Conservation (phyloP, 2,797 vertebrate species). For the Glossophaga mutica region DNA sequence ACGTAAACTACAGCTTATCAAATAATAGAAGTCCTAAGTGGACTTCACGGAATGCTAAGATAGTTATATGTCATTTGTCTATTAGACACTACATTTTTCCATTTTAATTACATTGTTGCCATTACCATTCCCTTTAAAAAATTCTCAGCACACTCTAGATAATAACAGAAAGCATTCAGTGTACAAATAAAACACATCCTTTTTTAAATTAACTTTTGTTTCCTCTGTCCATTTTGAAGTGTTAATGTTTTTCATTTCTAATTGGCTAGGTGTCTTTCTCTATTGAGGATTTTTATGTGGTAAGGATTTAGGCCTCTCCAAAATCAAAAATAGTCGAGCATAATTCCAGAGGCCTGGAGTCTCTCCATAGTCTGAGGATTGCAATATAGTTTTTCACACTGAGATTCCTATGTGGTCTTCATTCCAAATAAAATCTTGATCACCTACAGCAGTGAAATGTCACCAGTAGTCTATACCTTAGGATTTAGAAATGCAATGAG, state of each 20-base stretch:
- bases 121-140: background rate
- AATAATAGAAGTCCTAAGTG: background rate
- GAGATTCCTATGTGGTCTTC: background rate
- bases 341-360: background rate
- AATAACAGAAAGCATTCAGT: background rate
- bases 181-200: slow-evolving; percentile 68
- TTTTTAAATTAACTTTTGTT: background rate
- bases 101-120: background rate
- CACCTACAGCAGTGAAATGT: background rate
- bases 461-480: background rate
- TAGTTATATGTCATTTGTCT: background rate
- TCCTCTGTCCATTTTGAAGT: background rate
- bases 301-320: background rate
- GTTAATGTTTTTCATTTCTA: background rate
- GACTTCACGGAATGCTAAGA: background rate
- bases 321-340: background rate
- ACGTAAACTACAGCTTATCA: background rate
- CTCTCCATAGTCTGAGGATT: background rate
- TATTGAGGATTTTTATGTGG: background rate
- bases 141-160: background rate
- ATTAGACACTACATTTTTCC: background rate
- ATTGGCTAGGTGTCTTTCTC: background rate
- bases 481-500: background rate
- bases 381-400: background rate
- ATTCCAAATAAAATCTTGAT: background rate